A percentile compares a stretch with the other conserved stretches of the same genome.
Conservation (phyloP, 2,797 vertebrate species). For the Chromobotia macracanthus region DNA sequence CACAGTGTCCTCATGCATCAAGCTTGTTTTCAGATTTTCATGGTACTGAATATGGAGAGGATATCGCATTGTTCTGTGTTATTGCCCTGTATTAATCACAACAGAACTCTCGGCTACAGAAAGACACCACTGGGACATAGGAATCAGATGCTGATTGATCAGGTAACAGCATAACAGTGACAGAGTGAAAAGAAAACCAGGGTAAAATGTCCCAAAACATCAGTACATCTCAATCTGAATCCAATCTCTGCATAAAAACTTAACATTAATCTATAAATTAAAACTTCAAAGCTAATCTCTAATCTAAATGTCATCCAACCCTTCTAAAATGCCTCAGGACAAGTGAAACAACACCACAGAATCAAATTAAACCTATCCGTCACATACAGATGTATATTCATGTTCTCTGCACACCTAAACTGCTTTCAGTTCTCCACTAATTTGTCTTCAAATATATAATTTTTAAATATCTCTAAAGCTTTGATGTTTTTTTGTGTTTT, state of each 20-base stretch:
- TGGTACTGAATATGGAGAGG: neutral
- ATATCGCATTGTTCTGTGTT: neutral
- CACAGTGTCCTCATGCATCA: conserved; percentile 7
- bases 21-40: neutral
- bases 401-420: neutral
- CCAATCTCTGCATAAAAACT: neutral
- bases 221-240: neutral
- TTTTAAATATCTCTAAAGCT: neutral
- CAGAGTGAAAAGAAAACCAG: neutral
- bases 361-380: neutral
- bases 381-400: neutral
- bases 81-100: neutral
- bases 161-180: conserved; percentile 11
- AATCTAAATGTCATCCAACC: neutral
- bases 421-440: neutral
- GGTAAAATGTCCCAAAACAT: neutral
- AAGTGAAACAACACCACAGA: neutral
- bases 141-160: neutral
- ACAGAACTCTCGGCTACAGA: neutral
- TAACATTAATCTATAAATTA: neutral
- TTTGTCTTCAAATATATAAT: neutral
- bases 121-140: neutral
- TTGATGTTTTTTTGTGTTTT: neutral
- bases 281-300: conserved; percentile 17
- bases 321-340: neutral